Evolutionary conservation across 2,113 vertebrate genomes (phyloP).

Genomic region (Blennius ocellaris): DNA sequence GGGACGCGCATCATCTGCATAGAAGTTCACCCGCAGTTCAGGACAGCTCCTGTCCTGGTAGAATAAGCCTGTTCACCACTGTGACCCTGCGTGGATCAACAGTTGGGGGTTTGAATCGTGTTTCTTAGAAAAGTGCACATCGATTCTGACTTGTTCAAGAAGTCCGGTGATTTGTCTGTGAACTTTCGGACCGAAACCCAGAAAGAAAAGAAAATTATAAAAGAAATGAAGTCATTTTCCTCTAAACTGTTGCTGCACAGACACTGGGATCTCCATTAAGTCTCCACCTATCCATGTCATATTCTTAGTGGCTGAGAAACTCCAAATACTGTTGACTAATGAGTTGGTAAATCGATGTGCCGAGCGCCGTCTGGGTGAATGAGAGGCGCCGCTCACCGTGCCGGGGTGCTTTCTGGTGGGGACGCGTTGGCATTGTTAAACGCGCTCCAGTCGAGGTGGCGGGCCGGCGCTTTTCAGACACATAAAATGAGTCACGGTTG

Average conservation of each 20-base stretch:
- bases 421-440: conserved; percentile 69
- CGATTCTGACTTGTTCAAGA: too few species aligned
- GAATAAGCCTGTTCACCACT: too few species aligned
- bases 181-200: too few species aligned
- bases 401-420: conserved; percentile 32
- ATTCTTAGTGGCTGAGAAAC: conserved; percentile 32
- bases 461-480: conserved; percentile 59
- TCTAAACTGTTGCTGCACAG: conserved; percentile 10
- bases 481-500: conserved; percentile 72
- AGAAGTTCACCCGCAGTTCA: too few species aligned
- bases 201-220: background rate
- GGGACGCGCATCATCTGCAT: too few species aligned
- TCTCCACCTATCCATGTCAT: conserved; percentile 23
- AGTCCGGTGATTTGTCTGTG: too few species aligned
- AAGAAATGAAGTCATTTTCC: background rate
- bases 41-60: too few species aligned
- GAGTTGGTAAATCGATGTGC: conserved; percentile 61
- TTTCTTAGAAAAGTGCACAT: too few species aligned
- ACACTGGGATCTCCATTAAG: conserved; percentile 10
- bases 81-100: too few species aligned
- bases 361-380: conserved; percentile 53
- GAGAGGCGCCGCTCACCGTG: conserved; percentile 23
- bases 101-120: too few species aligned
- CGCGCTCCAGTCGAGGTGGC: conserved; percentile 59
- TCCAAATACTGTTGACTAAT: conserved; percentile 54